phyloP scores from a whole-genome alignment of 2,113 vertebrate species.

The Beaufortia kweichowensis region DNA sequence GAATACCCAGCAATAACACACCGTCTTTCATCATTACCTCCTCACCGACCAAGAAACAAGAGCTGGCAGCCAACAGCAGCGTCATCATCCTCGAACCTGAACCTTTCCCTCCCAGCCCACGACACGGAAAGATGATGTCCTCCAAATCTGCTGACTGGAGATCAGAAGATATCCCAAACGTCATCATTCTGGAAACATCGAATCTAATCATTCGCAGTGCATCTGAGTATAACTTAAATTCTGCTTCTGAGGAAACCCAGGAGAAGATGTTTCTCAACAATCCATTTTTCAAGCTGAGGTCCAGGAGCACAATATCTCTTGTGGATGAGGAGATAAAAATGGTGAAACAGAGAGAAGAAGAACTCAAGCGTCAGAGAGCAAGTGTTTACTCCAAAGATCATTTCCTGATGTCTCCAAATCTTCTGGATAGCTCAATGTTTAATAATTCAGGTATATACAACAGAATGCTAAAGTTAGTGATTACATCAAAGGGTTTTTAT shows the following conservation, averaged over 20 bases:
- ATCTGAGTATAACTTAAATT: conserved; percentile 74
- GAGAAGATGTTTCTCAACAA: conserved; percentile 77
- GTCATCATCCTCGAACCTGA: conserved; percentile 72
- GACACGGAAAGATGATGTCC: conserved; percentile 51
- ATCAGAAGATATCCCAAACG: conserved; percentile 68
- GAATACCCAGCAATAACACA: conserved; percentile 66
- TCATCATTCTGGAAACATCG: conserved; percentile 76
- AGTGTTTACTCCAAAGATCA: conserved; percentile 66
- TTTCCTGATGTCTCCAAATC: conserved; percentile 62
- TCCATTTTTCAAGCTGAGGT: conserved; percentile 79
- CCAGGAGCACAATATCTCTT: conserved; percentile 74
- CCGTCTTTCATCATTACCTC: conserved; percentile 77
- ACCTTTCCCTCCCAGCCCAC: conserved; percentile 56
- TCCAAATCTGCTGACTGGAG: conserved; percentile 63
- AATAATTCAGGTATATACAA: conserved; percentile 67
- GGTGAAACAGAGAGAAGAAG: conserved; percentile 77
- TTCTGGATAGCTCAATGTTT: conserved; percentile 68
- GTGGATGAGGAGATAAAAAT: conserved; percentile 78
- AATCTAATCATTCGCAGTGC: conserved; percentile 76
- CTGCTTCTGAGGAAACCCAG: conserved; percentile 65
- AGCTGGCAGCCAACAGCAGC: conserved; percentile 66
- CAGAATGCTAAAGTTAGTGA: not conserved
- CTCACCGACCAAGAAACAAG: conserved; percentile 69
- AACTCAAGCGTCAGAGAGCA: conserved; percentile 73
- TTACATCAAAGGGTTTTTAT: not conserved